Conservation (phyloP, 2,797 vertebrate genomes). For the Calcarius lapponicus region DNA sequence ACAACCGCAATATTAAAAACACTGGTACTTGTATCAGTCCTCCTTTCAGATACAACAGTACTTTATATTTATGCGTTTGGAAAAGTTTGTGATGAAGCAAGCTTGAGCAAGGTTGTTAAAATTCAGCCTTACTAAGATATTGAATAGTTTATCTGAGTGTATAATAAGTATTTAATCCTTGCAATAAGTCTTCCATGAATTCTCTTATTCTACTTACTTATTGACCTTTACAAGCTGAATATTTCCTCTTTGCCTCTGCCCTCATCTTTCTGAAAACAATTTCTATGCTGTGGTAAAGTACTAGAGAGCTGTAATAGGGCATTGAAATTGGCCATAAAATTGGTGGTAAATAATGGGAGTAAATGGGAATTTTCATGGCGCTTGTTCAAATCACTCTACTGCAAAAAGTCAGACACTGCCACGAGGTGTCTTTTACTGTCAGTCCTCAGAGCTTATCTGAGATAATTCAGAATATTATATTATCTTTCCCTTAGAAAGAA, state of each 20-base stretch:
- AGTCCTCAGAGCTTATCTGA: slow-evolving; percentile 19
- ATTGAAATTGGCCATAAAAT: slow-evolving; percentile 36
- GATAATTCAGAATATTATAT: slow-evolving; percentile 31
- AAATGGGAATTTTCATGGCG: slow-evolving; percentile 52
- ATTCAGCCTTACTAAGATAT: background rate
- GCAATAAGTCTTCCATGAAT: background rate
- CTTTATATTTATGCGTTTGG: background rate
- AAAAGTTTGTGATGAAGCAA: background rate
- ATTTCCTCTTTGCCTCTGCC: background rate
- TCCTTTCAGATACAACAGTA: background rate
- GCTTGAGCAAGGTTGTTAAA: background rate
- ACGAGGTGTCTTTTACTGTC: background rate
- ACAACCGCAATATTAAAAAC: background rate
- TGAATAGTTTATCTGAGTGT: background rate
- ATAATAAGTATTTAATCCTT: slow-evolving; percentile 43
- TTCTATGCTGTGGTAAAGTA: background rate
- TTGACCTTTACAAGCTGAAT: slow-evolving; percentile 38
- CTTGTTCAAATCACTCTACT: slow-evolving; percentile 22
- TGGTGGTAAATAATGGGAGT: slow-evolving; percentile 39
- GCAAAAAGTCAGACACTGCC: slow-evolving; percentile 5
- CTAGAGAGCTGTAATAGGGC: slow-evolving; percentile 1
- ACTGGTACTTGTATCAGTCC: background rate
- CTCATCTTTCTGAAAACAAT: background rate
- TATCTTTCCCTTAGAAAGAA: slow-evolving; percentile 33
- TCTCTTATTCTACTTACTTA: slow-evolving; percentile 2